These are phyloP conservation scores for Ganaspis sp. DNA, from an alignment of 1,140 invertebrate genomes.

Conservation along the genomic window DNA sequence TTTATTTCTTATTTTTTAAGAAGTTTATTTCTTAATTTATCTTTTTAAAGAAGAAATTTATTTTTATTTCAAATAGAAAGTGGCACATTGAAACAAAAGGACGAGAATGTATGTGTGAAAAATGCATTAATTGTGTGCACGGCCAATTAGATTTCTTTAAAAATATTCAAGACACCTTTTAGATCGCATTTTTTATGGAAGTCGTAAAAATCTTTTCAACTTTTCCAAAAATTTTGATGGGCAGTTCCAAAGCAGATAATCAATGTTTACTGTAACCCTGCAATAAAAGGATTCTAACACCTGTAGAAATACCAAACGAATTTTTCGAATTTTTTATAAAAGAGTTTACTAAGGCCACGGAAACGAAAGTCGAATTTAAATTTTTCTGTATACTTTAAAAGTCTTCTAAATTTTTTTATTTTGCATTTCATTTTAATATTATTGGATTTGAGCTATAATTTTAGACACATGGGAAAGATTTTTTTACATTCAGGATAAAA, in stretches of 20 bases:
- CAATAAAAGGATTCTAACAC: background rate
- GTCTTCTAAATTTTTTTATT: no score
- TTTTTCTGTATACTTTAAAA: no score
- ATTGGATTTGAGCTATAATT: no score
- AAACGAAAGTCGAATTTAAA: no score
- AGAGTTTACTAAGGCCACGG: background rate
- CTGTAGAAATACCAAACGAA: background rate
- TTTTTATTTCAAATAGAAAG: background rate
- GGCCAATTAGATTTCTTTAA: background rate
- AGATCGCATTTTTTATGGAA: background rate
- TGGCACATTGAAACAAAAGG: background rate
- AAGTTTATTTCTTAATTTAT: no score
- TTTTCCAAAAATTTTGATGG: background rate
- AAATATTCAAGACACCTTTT: background rate
- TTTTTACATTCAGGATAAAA: no score
- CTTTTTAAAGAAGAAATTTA: no score
- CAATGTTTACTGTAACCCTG: background rate
- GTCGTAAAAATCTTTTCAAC: background rate
- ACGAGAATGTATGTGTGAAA: background rate
- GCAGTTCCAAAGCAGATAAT: background rate
- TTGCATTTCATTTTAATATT: no score
- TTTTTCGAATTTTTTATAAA: background rate
- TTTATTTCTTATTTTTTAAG: no score
- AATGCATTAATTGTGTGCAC: no score
- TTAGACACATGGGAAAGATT: no score